Percentiles rank a stretch among this genome's conserved stretches.
Conservation (phyloP, 1,140 invertebrate genomes). For the Cryptotermes secundus region DNA sequence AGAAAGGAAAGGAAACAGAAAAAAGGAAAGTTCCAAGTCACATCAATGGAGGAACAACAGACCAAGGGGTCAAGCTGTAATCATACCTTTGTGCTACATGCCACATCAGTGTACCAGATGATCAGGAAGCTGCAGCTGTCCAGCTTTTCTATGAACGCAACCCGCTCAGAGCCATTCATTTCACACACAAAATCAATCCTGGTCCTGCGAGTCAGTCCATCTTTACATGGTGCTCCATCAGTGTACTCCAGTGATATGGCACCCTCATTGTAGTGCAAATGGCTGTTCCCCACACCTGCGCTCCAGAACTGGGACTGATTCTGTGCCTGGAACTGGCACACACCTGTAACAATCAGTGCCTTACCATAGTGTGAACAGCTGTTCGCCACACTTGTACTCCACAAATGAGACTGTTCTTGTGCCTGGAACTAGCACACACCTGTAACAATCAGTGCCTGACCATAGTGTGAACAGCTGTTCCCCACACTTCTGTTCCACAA, state of each 20-base stretch:
- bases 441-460: too few relatives aligned
- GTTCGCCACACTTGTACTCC: too few relatives aligned
- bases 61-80: not conserved
- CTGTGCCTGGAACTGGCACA: conserved; percentile 7
- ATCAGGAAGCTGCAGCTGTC: conserved; percentile 27
- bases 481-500: too few relatives aligned
- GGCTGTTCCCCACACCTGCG: not conserved
- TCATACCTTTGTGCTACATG: conserved; percentile 20
- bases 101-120: conserved; percentile 26
- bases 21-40: too few relatives aligned
- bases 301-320: not conserved
- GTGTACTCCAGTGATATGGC: conserved; percentile 17
- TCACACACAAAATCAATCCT: conserved; percentile 29
- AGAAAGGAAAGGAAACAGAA: too few relatives aligned
- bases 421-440: too few relatives aligned
- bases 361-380: too few relatives aligned
- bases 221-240: not conserved
- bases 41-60: too few relatives aligned
- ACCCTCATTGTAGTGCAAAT: not conserved
- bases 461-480: too few relatives aligned
- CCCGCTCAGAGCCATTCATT: not conserved
- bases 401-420: too few relatives aligned
- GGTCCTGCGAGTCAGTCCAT: not conserved
- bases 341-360: not conserved
- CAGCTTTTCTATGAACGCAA: conserved; percentile 14